phyloP scores from a whole-genome alignment of 2,113 vertebrate genomes.

The Calidris pygmaea region DNA sequence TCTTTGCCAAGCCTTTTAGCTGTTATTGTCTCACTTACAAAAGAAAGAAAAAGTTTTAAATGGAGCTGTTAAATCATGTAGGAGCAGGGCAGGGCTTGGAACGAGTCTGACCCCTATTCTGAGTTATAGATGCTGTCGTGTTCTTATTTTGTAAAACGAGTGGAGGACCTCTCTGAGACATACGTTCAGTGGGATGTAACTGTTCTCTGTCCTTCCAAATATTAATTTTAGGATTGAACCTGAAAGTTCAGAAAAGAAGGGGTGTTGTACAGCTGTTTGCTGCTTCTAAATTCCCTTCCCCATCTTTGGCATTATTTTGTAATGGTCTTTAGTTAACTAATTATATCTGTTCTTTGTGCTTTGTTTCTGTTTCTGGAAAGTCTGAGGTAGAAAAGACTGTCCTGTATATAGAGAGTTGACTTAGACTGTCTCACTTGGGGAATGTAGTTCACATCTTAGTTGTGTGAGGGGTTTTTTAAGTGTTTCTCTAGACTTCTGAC shows the following conservation, averaged over 20 bases:
- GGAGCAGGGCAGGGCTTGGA: not conserved
- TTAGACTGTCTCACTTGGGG: not conserved
- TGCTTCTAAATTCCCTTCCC: not conserved
- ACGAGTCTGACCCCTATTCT: not conserved
- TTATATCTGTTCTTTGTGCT: not conserved
- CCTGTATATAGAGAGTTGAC: not conserved
- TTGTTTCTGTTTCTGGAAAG: not conserved
- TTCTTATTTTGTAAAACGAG: not conserved
- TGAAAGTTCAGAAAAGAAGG: not conserved
- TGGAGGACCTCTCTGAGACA: not conserved
- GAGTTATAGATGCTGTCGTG: not conserved
- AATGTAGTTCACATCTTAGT: not conserved
- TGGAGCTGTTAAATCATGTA: not conserved
- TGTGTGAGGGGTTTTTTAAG: not conserved
- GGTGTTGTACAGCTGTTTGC: not conserved
- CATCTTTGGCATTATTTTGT: not conserved
- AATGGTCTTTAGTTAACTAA: not conserved
- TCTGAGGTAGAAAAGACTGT: not conserved
- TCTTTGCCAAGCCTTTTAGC: not conserved
- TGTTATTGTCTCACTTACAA: not conserved
- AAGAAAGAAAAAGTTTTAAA: not conserved
- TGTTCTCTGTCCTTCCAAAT: not conserved
- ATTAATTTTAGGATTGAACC: not conserved
- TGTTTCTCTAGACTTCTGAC: not conserved
- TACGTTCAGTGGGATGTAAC: not conserved